Evolutionary conservation across 2,888 invertebrate species (phyloP), one percentile per base, ranked within the genome.

Genomic region (Drosophila nr. fundita): DNA sequence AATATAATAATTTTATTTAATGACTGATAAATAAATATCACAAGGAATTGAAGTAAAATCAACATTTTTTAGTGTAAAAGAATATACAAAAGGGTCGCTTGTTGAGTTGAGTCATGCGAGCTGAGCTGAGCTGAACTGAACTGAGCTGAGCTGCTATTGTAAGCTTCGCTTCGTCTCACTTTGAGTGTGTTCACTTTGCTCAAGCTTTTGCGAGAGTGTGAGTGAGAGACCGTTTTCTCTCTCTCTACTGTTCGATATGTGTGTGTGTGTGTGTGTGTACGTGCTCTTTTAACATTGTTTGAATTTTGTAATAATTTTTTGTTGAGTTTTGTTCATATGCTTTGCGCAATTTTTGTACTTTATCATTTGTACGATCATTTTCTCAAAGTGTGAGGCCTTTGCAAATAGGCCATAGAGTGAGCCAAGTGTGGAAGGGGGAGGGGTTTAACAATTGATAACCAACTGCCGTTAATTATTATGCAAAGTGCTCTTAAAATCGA

Each of bases 361-460:
- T 82, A 71, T 84, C 82, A 78, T 81, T 76, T 76, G 76, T 68
- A 76, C 85, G 85, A 82, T 70, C 80, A 76, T 85, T 85, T 85
- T 80, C 69, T 62, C 68, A 64, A 55, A 63, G 60, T 64, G 53
- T 58, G 54, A 49, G 57, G 59, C 63, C 62, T 67, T 72, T 45
- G 45, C 45, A 45, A 62, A 80, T 80, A 80, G 76, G 68, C 68
- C 68, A 62, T 38, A 60, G 36, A 15, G 5, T 15, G 15, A 38
- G 30, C 13, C 5, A 32, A 40, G 24, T 15, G 24, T 15, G 21
- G 45, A 40, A n/a, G 6, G 34, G n/a, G 29, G 59, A 2, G 27
- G 36, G 48, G 53, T 13, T n/a, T 18, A 57, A 15, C 34, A 62
- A 76, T 66, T 76, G 71, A 76, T 63, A 76, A 76, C 62, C 71